Base-by-base conservation (phyloP, 64 coral and sea anemone species). In the Stichodactyla mertensii region DNA sequence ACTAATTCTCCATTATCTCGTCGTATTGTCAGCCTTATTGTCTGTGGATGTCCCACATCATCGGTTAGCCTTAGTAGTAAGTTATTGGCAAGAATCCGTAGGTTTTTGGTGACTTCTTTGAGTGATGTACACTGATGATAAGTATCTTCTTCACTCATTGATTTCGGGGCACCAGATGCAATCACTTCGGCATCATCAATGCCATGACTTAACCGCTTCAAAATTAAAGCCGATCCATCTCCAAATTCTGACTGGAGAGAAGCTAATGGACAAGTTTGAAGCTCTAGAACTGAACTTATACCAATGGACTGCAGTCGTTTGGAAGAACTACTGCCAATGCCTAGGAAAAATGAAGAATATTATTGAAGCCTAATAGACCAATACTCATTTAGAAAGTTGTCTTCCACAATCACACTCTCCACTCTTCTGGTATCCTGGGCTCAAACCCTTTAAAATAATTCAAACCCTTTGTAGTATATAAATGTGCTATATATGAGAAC, bases 111-210 rank as follows among this genome's bases (percentile, higher is more conserved):
- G 74, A 89, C 91, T 89, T 88, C 90, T 54, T 87, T 66, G 15
- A 90, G 71, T 71, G 91, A 85, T 24, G 61, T 83, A 81, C 87
- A 97, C 67, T 90, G 77, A 23, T 86, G 89, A 52, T 92, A 97
- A 13, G 94, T 92, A 55, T 97, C 94, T 78, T 97, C 94, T 10
- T 90, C 88, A 78, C 88, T 93, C 18, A 97, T 90, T 16, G 94
- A 93, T 52, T 97, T 97, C 16, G 86, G 92, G 2, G 87, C 82
- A 55, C 91, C 87, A 45, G 90, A 92, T 61, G 80, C 56, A 7
- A 67, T 86, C 15, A 97, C 94, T 45, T 92, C 81, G 36, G 77
- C 86, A 69, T 97, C 94, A 84, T 97, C 94, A 84, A 93, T 83
- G 24, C 94, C 94, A 77, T 31, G 54, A 61, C 94, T 92, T 20